These are phyloP conservation scores for Choristoneura fumiferana DNA, from an alignment of 1,140 invertebrate genomes.

Conservation along the genomic window DNA sequence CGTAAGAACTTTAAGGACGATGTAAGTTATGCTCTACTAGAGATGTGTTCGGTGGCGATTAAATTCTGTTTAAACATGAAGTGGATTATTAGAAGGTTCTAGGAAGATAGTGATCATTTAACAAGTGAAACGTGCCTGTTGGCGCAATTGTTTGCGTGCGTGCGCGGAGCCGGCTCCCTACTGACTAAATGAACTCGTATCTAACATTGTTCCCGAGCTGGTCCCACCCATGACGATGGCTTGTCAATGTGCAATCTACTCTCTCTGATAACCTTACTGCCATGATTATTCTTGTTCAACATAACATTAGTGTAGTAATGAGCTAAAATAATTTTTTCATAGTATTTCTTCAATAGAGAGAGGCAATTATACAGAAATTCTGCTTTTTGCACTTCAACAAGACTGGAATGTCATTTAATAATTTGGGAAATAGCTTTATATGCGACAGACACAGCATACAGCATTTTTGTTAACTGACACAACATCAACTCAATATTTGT, in stretches of 20 bases:
- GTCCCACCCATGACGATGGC: constrained; percentile 76
- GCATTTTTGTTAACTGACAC: constrained; percentile 38
- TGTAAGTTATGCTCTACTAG: neutral
- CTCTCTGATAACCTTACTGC: constrained; percentile 29
- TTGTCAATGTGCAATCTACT: constrained; percentile 60
- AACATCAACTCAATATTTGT: constrained; percentile 36
- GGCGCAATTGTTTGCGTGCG: constrained; percentile 55
- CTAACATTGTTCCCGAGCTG: constrained; percentile 75
- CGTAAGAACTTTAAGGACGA: constrained; percentile 31
- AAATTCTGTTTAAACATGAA: neutral
- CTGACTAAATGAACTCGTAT: constrained; percentile 69
- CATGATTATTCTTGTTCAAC: constrained; percentile 13
- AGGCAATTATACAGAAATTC: constrained; percentile 35
- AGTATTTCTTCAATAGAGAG: constrained; percentile 17
- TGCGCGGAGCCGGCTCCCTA: constrained; percentile 52
- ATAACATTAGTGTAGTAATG: constrained; percentile 21
- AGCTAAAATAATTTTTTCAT: neutral
- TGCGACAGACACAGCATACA: constrained; percentile 30
- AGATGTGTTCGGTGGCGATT: no score
- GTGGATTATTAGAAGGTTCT: constrained; percentile 8
- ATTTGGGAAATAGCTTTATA: constrained; percentile 63
- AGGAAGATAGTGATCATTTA: constrained; percentile 20
- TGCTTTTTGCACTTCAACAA: constrained; percentile 67
- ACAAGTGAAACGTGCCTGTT: constrained; percentile 37
- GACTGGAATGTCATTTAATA: constrained; percentile 74